Conservation (phyloP, 2,113 vertebrate species). For the Mormyrus iriodes region DNA sequence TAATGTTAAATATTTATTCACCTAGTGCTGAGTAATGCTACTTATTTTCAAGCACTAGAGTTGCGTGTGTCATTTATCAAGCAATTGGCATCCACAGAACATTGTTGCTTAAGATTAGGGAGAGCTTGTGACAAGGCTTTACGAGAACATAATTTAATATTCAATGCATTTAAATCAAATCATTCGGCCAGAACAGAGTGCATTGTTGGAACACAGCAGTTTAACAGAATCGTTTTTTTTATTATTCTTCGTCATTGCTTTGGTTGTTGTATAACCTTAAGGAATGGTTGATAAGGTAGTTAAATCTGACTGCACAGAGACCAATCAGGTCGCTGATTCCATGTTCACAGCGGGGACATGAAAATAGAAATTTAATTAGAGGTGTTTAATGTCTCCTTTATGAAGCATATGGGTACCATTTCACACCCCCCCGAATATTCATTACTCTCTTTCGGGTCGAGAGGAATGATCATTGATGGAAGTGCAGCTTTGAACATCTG, state of each 20-base stretch:
- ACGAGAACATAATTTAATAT: slow-evolving; percentile 40
- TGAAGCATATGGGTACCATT: slow-evolving; percentile 30
- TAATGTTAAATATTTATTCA: slow-evolving; percentile 10
- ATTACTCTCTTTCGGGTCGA: slow-evolving; percentile 33
- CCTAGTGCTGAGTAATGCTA: slow-evolving; percentile 28
- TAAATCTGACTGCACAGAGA: slow-evolving; percentile 16
- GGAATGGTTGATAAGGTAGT: neutral
- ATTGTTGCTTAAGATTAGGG: slow-evolving; percentile 43
- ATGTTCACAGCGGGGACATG: slow-evolving; percentile 36
- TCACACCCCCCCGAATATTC: slow-evolving; percentile 34
- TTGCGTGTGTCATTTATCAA: slow-evolving; percentile 43
- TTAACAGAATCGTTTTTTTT: slow-evolving; percentile 12
- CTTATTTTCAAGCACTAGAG: slow-evolving; percentile 14
- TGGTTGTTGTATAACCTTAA: slow-evolving; percentile 11
- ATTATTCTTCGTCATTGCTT: slow-evolving; percentile 17
- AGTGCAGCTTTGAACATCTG: neutral
- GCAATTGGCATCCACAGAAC: slow-evolving; percentile 40
- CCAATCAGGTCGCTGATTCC: slow-evolving; percentile 11
- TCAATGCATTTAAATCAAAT: slow-evolving; percentile 51
- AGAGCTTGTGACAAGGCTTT: slow-evolving; percentile 46
- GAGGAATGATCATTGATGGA: slow-evolving; percentile 22
- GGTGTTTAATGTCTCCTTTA: slow-evolving; percentile 36
- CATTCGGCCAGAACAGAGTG: slow-evolving; percentile 28
- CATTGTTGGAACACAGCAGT: slow-evolving; percentile 18
- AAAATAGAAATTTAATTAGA: slow-evolving; percentile 41